A percentile compares a stretch with the other conserved stretches of the same genome.
Evolutionary conservation across 2,797 vertebrate species (phyloP).

Genomic region (Numenius phaeopus): DNA sequence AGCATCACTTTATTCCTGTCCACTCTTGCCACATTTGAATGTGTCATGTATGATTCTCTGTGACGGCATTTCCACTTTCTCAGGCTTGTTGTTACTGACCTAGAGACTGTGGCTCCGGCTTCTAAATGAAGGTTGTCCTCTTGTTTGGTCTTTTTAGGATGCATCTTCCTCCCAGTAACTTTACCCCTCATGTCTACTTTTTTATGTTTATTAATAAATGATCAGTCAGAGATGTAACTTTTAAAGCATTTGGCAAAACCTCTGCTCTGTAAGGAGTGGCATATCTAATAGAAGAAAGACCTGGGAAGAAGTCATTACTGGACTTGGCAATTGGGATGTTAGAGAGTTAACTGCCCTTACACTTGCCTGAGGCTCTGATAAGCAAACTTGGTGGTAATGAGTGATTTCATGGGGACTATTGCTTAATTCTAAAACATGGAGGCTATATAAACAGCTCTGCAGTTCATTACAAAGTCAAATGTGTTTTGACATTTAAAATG

Average conservation of each 20-base stretch:
- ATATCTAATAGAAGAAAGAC: background rate
- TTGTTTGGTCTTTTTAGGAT: background rate
- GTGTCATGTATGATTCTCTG: background rate
- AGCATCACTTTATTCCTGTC: background rate
- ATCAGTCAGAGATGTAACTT: background rate
- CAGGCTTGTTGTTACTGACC: background rate
- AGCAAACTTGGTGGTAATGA: conserved; percentile 29
- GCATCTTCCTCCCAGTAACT: background rate
- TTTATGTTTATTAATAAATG: background rate
- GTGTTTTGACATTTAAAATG: conserved; percentile 27
- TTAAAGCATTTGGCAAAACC: background rate
- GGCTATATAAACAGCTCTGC: conserved; percentile 43
- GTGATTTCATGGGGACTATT: conserved; percentile 49
- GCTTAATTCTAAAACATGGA: conserved; percentile 45
- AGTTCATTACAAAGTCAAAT: conserved; percentile 54
- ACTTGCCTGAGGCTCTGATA: conserved; percentile 43
- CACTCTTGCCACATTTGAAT: background rate
- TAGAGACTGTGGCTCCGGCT: background rate
- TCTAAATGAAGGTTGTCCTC: background rate
- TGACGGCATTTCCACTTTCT: background rate
- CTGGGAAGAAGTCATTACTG: background rate
- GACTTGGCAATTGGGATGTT: background rate
- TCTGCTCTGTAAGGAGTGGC: background rate
- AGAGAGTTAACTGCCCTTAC: background rate
- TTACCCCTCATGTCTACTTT: background rate